Evolutionary conservation across 2,797 vertebrate genomes (phyloP).

Genomic region (Mergus octosetaceus): DNA sequence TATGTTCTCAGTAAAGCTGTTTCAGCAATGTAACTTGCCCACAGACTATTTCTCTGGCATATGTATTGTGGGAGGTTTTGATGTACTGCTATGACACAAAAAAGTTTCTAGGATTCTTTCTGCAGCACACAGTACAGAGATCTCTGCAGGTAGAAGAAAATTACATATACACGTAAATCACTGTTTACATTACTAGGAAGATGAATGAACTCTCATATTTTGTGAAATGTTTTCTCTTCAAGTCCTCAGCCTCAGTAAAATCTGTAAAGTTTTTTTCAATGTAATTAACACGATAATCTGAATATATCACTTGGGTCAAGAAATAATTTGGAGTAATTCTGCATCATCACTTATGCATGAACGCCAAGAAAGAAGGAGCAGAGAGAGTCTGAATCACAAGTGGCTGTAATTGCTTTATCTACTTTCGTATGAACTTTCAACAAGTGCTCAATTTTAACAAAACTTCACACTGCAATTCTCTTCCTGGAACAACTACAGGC

Average conservation of each 20-base stretch:
- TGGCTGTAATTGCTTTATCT: neutral
- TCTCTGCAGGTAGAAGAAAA: neutral
- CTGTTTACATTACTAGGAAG: neutral
- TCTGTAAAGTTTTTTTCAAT: conserved; percentile 5
- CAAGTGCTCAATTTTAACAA: neutral
- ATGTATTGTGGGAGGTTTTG: neutral
- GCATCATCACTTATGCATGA: neutral
- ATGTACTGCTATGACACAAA: neutral
- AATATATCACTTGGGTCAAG: neutral
- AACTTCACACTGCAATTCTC: neutral
- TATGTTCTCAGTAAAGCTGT: neutral
- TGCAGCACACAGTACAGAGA: neutral
- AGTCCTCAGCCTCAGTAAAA: neutral
- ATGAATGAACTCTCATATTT: neutral
- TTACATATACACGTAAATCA: neutral
- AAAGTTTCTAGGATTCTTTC: neutral
- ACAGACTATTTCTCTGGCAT: neutral
- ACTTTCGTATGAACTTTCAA: neutral
- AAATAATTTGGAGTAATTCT: conserved; percentile 32
- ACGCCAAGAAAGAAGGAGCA: neutral
- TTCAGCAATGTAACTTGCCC: neutral
- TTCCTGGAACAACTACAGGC: neutral
- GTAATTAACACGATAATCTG: conserved; percentile 21
- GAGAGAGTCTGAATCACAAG: conserved; percentile 2
- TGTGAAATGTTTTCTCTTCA: neutral